Percentiles rank a stretch among this genome's conserved stretches.
phyloP scores from a whole-genome alignment of 2,888 invertebrate species.

The Eumacrocentrus americanus region DNA sequence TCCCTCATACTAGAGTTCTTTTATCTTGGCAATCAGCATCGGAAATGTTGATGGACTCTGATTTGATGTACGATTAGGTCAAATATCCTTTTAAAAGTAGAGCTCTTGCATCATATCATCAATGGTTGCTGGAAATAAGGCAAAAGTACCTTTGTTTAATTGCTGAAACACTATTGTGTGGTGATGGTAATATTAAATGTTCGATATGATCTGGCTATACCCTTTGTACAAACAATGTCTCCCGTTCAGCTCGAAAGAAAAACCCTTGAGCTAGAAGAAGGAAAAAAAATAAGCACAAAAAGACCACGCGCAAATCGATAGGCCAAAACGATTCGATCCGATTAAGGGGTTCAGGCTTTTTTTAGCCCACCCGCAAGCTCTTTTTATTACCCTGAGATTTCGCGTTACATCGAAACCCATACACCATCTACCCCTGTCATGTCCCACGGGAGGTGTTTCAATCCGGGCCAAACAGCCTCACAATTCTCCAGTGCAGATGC shows the following conservation, averaged over 20 bases:
- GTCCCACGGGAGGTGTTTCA: constrained; percentile 49
- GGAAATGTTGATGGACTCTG: too few species aligned
- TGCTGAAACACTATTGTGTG: too few species aligned
- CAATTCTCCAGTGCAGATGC: constrained; percentile 19
- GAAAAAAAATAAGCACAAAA: neutral
- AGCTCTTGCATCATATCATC: too few species aligned
- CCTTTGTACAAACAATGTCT: neutral
- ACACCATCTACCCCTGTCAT: constrained; percentile 27
- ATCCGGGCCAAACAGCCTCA: constrained; percentile 38
- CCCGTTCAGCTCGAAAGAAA: neutral
- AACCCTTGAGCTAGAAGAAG: too few species aligned
- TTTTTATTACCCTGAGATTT: constrained; percentile 31
- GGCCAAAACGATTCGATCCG: constrained; percentile 12
- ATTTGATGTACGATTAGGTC: too few species aligned
- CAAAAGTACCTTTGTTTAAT: too few species aligned
- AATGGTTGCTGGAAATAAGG: too few species aligned
- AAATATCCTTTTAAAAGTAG: too few species aligned
- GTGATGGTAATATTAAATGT: too few species aligned
- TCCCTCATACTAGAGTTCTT: constrained; percentile 9
- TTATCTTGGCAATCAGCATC: constrained; percentile 50
- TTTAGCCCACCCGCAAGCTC: constrained; percentile 22
- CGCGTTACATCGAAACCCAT: constrained; percentile 16
- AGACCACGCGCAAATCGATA: constrained; percentile 2
- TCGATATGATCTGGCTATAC: too few species aligned
- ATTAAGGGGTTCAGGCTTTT: constrained; percentile 23